phyloP scores from a whole-genome alignment of 2,113 vertebrate species.

The Triplophysa tibetana region DNA sequence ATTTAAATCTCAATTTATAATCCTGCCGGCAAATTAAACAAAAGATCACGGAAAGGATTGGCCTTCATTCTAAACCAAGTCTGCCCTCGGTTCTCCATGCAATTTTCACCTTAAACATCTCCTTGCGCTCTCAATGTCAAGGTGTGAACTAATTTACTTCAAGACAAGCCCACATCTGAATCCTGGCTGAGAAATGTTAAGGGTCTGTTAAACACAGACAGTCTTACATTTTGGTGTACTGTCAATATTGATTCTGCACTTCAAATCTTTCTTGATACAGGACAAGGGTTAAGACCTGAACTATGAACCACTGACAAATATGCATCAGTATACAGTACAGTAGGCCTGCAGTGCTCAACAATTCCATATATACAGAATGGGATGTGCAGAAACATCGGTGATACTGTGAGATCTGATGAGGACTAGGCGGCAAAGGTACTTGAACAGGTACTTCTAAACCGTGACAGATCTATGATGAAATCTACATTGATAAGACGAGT shows the following conservation, averaged over 20 bases:
- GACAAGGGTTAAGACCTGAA: background rate
- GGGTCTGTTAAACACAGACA: background rate
- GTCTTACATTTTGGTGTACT: constrained; percentile 4
- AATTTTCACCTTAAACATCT: constrained; percentile 25
- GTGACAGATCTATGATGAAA: constrained; percentile 49
- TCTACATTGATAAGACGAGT: constrained; percentile 50
- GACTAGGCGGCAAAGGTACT: constrained; percentile 23
- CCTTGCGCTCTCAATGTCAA: constrained; percentile 13
- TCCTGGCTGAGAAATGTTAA: background rate
- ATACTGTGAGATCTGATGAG: constrained; percentile 30
- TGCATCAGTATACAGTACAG: background rate
- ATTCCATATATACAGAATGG: background rate
- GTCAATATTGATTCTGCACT: constrained; percentile 1
- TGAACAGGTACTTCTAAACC: constrained; percentile 32
- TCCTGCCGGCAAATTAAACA: no score
- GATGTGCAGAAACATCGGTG: background rate
- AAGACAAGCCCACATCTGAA: constrained; percentile 14
- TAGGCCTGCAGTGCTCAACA: background rate
- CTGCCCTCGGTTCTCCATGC: constrained; percentile 16
- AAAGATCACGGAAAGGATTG: no score
- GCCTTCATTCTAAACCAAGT: constrained; percentile 17
- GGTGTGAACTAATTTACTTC: background rate
- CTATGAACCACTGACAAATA: background rate
- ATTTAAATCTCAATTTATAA: no score
- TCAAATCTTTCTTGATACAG: background rate